Conservation (phyloP, 1,140 invertebrate genomes). For the Aphidius gifuensis region DNA sequence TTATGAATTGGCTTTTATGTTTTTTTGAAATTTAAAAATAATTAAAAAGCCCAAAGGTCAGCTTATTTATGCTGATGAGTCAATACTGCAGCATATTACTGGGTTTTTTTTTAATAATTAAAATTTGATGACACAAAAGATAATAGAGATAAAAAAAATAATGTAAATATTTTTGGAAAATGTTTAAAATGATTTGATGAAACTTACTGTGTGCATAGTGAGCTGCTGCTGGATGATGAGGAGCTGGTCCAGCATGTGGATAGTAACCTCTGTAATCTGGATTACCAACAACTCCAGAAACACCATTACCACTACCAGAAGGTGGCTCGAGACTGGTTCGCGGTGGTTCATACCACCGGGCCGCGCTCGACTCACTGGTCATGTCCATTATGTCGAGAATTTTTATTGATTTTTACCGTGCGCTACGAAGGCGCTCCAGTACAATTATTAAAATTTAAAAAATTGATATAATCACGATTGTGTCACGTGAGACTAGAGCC, state of each 20-base stretch:
- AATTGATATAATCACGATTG: too few relatives aligned
- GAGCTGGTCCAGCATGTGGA: conserved; percentile 48
- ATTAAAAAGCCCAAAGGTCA: too few relatives aligned
- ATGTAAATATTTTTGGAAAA: neutral
- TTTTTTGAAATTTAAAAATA: too few relatives aligned
- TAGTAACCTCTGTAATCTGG: conserved; percentile 54
- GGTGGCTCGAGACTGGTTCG: conserved; percentile 48
- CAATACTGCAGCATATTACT: too few relatives aligned
- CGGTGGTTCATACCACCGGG: conserved; percentile 53
- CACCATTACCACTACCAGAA: conserved; percentile 40
- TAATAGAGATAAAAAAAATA: neutral
- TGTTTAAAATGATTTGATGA: conserved; percentile 8
- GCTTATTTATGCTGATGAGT: too few relatives aligned
- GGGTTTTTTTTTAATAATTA: too few relatives aligned
- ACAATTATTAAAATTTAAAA: too few relatives aligned
- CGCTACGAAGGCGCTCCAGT: conserved; percentile 18
- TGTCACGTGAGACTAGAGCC: too few relatives aligned
- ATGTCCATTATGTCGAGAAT: conserved; percentile 52
- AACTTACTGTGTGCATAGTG: conserved; percentile 56
- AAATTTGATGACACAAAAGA: neutral
- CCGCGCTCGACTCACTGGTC: conserved; percentile 54
- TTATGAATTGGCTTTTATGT: too few relatives aligned
- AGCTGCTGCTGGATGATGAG: conserved; percentile 49
- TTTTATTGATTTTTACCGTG: conserved; percentile 30
- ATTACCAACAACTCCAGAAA: conserved; percentile 44